Evolutionary conservation across 2,888 invertebrate genomes (phyloP).

Genomic region (Panopea generosa): DNA sequence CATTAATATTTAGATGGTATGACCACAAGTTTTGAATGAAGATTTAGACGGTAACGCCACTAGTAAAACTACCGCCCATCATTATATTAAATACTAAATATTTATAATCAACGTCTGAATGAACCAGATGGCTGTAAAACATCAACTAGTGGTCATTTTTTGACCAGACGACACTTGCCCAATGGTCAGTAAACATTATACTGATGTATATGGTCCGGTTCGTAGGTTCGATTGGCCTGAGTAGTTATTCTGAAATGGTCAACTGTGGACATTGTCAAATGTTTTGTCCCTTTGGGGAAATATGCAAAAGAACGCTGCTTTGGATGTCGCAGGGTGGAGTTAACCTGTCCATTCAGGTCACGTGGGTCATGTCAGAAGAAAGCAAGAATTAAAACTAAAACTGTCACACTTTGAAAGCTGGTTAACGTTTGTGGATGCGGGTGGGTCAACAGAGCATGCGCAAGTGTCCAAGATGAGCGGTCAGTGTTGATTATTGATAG

Average conservation of each 20-base stretch:
- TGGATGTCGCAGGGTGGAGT: too few species aligned
- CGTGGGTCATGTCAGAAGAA: constrained; percentile 2
- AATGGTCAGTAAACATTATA: constrained; percentile 7
- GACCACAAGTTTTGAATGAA: too few species aligned
- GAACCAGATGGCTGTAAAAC: too few species aligned
- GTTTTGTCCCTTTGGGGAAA: background rate
- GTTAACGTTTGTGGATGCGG: background rate
- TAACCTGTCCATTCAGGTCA: background rate
- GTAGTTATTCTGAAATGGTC: constrained; percentile 3
- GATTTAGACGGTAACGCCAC: too few species aligned
- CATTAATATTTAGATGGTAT: too few species aligned
- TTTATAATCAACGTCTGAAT: too few species aligned
- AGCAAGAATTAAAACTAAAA: too few species aligned
- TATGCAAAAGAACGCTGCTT: too few species aligned
- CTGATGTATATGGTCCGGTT: constrained; percentile 7
- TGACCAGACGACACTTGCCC: background rate
- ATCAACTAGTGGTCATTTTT: too few species aligned
- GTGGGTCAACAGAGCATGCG: constrained; percentile 1
- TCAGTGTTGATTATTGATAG: constrained; percentile 9
- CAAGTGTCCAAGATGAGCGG: background rate
- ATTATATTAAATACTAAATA: too few species aligned
- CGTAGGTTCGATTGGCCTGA: background rate
- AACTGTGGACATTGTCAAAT: background rate
- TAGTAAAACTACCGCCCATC: too few species aligned
- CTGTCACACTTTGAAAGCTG: background rate